A percentile compares a stretch with the other conserved stretches of the same genome.
These are phyloP conservation scores for Plagiodera versicolora DNA, from an alignment of 2,888 invertebrate genomes.

Conservation along the genomic window DNA sequence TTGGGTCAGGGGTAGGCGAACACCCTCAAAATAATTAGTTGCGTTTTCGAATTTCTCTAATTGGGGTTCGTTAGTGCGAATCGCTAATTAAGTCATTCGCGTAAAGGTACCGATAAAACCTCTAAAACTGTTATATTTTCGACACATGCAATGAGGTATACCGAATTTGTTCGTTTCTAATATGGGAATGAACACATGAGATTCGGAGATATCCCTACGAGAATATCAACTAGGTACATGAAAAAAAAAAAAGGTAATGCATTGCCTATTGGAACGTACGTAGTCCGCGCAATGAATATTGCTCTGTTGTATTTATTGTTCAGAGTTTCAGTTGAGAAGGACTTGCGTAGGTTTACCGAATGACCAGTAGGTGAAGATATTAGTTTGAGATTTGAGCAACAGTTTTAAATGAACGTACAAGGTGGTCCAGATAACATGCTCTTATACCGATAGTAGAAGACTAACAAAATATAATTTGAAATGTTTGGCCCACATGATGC, in stretches of 20 bases:
- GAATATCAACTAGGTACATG: constrained; percentile 24
- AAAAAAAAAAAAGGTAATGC: constrained; percentile 18
- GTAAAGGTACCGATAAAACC: constrained; percentile 28
- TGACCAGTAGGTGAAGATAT: no score
- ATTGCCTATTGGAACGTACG: constrained; percentile 1
- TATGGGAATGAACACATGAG: constrained; percentile 43
- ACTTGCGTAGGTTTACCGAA: no score
- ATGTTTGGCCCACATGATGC: no score
- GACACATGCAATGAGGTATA: constrained; percentile 33
- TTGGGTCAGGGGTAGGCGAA: neutral
- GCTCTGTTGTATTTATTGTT: neutral
- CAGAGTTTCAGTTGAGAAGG: neutral
- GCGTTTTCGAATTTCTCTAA: constrained; percentile 3
- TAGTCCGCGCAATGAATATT: neutral
- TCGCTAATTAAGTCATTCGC: constrained; percentile 21
- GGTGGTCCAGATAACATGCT: no score
- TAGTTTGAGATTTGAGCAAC: no score
- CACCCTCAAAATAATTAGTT: neutral
- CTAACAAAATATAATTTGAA: no score
- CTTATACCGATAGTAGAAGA: no score
- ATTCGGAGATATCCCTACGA: constrained; percentile 35
- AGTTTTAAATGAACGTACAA: no score
- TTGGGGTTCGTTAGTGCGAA: neutral
- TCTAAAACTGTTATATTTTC: constrained; percentile 33
- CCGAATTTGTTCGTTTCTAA: constrained; percentile 31